These are phyloP conservation scores for Gonocerus acuteangulatus DNA, from an alignment of 2,888 invertebrate species.

Conservation along the genomic window DNA sequence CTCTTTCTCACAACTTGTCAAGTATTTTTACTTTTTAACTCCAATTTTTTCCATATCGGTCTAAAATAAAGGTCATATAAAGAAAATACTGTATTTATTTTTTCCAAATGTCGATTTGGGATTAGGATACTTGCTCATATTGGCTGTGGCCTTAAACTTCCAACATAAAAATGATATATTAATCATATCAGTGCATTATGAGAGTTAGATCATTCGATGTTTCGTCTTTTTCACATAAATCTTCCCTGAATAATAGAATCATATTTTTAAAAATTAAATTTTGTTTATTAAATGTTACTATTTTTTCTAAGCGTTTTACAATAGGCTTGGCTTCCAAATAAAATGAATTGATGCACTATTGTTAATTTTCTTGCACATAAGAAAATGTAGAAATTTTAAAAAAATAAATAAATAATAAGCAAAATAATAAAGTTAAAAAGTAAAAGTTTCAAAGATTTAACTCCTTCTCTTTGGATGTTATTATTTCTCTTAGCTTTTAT, in stretches of 20 bases:
- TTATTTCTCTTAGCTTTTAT: not conserved
- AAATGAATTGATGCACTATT: conserved; percentile 9
- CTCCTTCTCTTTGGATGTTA: not conserved
- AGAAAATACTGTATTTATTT: not conserved
- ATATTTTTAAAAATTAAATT: conserved; percentile 10
- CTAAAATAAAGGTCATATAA: too few species aligned
- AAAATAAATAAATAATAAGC: not conserved
- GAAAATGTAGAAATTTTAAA: conserved; percentile 7
- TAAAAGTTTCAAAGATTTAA: too few species aligned
- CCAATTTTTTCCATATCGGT: too few species aligned
- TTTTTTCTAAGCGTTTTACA: conserved; percentile 14
- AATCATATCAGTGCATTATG: conserved; percentile 32
- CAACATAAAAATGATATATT: conserved; percentile 14
- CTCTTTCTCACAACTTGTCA: not conserved
- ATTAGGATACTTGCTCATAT: conserved; percentile 32
- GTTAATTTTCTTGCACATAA: conserved; percentile 13
- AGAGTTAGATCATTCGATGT: conserved; percentile 17
- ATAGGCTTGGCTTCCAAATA: conserved; percentile 19
- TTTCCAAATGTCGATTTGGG: conserved; percentile 17
- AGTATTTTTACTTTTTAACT: not conserved
- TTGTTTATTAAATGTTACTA: conserved; percentile 4
- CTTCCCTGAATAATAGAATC: conserved; percentile 19
- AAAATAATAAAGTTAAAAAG: not conserved
- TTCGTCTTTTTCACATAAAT: conserved; percentile 14
- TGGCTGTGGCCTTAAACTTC: conserved; percentile 35